Evolutionary conservation across 2,797 vertebrate genomes (phyloP), one percentile per base, ranked within the genome.

Genomic region (Gambelia wislizenii): DNA sequence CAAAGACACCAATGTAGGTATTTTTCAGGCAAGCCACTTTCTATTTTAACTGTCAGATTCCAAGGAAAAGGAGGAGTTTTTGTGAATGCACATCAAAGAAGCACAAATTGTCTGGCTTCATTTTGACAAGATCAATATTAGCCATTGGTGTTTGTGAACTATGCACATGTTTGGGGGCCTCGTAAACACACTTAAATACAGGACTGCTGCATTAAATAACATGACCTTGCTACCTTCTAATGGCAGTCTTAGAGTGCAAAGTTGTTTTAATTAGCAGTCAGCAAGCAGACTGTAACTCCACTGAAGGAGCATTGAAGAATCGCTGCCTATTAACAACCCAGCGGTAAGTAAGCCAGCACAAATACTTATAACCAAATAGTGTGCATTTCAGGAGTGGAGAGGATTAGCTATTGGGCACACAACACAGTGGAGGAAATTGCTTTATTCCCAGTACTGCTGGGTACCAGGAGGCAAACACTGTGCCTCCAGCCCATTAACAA

Each of bases 291-390:
- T 98, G 96, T 97, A 97, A 97, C 97, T 97, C 97, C 97, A 95
- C 97, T 97, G 97, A 98, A 98, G 96, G 96, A 97, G 96, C 96
- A 96, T 96, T 97, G 97, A 98, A 97, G 97, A 98, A 97, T 97
- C 97, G 96, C 97, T 98, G 97, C 96, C 97, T 97, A 98, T 98
- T 98, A 98, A 97, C 97, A 98, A 95, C 97, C 95, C 97, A 98
- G 97, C 97, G 95, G 97, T 98, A 97, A 97, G 97, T 97, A 97
- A 97, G 97, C 95, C 96, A 96, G 97, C 96, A 97, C 97, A 98
- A 97, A 98, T 97, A 97, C 97, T 97, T 97, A 97, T 96, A 97
- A 97, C 97, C 97, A 98, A 98, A 98, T 97, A 98, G 97, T 98
- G 97, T 97, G 97, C 97, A 97, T 98, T 98, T 97, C 97, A 97